phyloP scores from a whole-genome alignment of 92 coral and sea anemone genomes.

The Hydrozoanthus gracilis region DNA sequence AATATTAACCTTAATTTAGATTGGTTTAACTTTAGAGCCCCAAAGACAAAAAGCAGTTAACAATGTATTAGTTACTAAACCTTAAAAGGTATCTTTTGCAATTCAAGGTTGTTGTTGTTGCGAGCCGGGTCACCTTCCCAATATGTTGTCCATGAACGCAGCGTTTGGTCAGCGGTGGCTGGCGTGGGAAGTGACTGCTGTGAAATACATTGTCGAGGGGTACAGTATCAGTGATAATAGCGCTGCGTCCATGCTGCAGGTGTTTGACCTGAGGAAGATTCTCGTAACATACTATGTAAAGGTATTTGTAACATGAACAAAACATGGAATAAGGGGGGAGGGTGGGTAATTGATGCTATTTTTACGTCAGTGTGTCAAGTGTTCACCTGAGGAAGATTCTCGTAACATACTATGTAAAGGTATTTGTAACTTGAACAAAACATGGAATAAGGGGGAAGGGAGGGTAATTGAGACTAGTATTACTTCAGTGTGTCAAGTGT shows the following conservation, averaged over 20 bases:
- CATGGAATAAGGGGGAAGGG: no score
- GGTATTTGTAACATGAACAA: constrained; percentile 51
- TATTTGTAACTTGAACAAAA: constrained; percentile 11
- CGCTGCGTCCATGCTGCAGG: constrained; percentile 98
- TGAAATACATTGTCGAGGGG: constrained; percentile 96
- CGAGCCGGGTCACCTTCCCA: constrained; percentile 97
- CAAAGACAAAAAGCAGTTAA: no score
- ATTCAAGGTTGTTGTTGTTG: constrained; percentile 95
- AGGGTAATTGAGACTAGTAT: constrained; percentile 98
- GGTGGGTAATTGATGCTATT: constrained; percentile 94
- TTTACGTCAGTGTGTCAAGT: constrained; percentile 98
- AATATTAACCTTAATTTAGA: no score
- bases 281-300: constrained; percentile 96
- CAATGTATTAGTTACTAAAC: no score
- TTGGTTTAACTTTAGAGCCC: no score
- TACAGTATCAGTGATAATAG: constrained; percentile 99
- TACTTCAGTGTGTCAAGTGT: constrained; percentile 97
- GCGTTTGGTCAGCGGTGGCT: constrained; percentile 99
- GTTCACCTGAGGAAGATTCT: constrained; percentile 92
- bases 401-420: constrained; percentile 97
- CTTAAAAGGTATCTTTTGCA: background rate
- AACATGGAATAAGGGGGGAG: no score
- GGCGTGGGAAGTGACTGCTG: constrained; percentile 97
- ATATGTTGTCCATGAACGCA: constrained; percentile 94
- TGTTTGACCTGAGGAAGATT: constrained; percentile 95